Percentiles rank a stretch among this genome's conserved stretches.
Evolutionary conservation across 30 jellyfish, hydroid and myxozoan genomes (phyloP).

Genomic region (Mastigias papua): DNA sequence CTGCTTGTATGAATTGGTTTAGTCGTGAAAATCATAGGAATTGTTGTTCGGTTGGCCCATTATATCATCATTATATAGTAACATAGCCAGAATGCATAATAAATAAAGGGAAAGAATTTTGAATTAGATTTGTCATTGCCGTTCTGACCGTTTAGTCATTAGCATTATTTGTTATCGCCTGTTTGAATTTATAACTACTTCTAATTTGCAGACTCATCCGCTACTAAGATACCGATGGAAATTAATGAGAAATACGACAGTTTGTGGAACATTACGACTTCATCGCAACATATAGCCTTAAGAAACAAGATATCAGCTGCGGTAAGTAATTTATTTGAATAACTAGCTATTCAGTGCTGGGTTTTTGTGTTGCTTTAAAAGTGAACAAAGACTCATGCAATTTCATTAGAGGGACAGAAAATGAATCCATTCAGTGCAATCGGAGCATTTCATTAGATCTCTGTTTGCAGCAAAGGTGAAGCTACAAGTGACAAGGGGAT

Average conservation of each 20-base stretch:
- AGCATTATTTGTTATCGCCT: neutral
- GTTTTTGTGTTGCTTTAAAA: neutral
- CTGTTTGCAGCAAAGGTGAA: too few species aligned
- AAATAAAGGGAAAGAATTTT: too few species aligned
- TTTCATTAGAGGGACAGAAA: too few species aligned
- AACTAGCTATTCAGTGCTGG: neutral
- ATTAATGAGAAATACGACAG: neutral
- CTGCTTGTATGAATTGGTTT: too few species aligned
- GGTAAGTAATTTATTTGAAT: neutral
- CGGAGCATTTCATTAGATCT: too few species aligned
- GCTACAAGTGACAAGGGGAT: too few species aligned
- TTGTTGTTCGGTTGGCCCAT: too few species aligned
- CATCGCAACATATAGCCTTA: neutral
- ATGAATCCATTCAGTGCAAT: too few species aligned
- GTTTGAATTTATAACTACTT: too few species aligned
- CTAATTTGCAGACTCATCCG: constrained; percentile 11
- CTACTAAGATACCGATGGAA: neutral
- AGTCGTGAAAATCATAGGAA: too few species aligned
- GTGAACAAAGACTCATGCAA: neutral
- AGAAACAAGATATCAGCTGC: neutral
- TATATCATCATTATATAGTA: too few species aligned
- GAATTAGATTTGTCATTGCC: neutral
- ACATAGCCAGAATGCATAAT: too few species aligned
- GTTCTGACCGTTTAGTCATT: neutral
- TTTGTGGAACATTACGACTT: neutral